A percentile compares a stretch with the other conserved stretches of the same genome.
Conservation (phyloP, 2,113 vertebrate species). For the Scatophagus argus region DNA sequence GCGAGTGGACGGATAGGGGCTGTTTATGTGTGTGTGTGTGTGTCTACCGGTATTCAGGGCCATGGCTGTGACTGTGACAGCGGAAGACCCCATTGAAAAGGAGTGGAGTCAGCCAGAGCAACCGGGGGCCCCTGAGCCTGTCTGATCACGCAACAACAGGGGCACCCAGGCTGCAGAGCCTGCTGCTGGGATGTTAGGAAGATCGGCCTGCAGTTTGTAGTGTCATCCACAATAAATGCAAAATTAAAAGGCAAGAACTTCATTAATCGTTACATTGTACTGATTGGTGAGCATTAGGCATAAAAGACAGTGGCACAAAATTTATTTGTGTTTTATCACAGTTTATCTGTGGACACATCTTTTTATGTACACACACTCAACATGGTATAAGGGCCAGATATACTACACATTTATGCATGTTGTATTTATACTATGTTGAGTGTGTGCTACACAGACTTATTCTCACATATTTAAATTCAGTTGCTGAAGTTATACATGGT, state of each 20-base stretch:
- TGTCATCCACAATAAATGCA: background rate
- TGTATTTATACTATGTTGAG: background rate
- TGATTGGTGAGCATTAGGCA: background rate
- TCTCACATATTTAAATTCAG: background rate
- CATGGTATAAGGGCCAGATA: background rate
- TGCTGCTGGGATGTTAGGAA: slow-evolving; percentile 8
- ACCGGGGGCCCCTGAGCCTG: slow-evolving; percentile 73
- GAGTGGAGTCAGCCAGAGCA: slow-evolving; percentile 69
- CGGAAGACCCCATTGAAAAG: slow-evolving; percentile 78
- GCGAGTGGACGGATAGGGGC: slow-evolving; percentile 2
- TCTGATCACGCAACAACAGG: slow-evolving; percentile 72
- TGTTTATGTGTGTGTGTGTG: slow-evolving; percentile 33
- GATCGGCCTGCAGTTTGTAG: slow-evolving; percentile 8
- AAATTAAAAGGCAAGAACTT: background rate
- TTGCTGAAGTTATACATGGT: background rate
- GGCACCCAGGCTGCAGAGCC: slow-evolving; percentile 33
- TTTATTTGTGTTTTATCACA: too few relatives aligned
- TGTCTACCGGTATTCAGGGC: slow-evolving; percentile 50
- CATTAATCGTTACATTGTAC: background rate
- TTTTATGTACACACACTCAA: background rate
- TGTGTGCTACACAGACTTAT: background rate
- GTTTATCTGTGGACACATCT: background rate
- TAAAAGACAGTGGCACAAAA: background rate
- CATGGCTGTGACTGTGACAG: slow-evolving; percentile 71
- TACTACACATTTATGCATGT: background rate